Conservation (phyloP, 2,113 vertebrate species). For the Eclectus roratus region DNA sequence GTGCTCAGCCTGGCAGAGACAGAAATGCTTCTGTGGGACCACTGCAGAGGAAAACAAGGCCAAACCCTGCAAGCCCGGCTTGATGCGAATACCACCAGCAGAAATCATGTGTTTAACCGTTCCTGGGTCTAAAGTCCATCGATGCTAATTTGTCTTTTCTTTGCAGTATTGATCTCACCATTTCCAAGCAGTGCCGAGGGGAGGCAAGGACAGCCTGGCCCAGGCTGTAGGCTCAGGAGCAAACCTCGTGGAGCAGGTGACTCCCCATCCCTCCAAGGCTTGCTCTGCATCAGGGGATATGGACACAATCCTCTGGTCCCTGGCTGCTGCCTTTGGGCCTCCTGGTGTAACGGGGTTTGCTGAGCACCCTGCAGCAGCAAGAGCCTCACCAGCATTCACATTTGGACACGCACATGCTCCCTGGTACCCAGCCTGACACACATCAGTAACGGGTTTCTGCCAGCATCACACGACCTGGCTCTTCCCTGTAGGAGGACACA, state of each 20-base stretch:
- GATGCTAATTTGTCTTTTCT: not conserved
- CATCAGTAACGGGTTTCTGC: not conserved
- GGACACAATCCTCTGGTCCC: too few relatives aligned
- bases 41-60: not conserved
- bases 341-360: not conserved
- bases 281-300: fast-evolving
- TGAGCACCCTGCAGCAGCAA: fast-evolving
- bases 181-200: not conserved
- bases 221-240: not conserved
- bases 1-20: not conserved
- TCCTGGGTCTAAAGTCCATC: not conserved
- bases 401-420: fast-evolving
- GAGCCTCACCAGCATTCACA: fast-evolving
- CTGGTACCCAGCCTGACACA: not conserved
- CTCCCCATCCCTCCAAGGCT: not conserved
- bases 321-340: not conserved
- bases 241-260: fast-evolving
- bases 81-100: not conserved
- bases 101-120: not conserved
- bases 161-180: not conserved
- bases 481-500: not conserved
- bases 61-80: not conserved
- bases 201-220: not conserved
- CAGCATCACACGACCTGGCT: not conserved
- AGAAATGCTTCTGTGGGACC: not conserved